Evolutionary conservation across 1,140 invertebrate species (phyloP).

Genomic region (Formica selysi): DNA sequence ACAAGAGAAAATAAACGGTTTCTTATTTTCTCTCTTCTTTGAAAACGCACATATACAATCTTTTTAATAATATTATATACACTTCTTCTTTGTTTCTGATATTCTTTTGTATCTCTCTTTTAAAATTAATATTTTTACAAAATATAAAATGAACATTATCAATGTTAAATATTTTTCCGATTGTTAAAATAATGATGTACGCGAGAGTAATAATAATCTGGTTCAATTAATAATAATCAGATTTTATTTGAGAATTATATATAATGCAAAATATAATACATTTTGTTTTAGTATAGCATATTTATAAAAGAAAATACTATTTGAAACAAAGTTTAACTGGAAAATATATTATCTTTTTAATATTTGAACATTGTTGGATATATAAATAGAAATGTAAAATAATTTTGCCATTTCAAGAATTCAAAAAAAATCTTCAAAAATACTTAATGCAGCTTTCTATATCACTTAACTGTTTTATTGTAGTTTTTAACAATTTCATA

Average conservation of each 20-base stretch:
- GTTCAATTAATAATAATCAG: not conserved
- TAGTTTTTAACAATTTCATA: not conserved
- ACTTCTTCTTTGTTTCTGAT: not conserved
- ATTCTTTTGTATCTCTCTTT: not conserved
- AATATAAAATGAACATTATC: constrained; percentile 28
- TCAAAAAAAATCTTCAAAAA: not conserved
- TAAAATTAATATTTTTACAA: not conserved
- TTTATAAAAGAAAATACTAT: not conserved
- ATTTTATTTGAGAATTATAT: not conserved
- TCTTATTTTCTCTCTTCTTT: no score
- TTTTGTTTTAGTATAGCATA: constrained; percentile 3
- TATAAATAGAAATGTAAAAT: no score
- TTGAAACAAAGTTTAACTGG: not conserved
- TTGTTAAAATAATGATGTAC: constrained; percentile 1
- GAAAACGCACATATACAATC: no score
- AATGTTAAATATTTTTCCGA: constrained; percentile 6
- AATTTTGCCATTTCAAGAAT: not conserved
- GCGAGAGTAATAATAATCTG: constrained; percentile 12
- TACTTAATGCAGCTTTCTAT: not conserved
- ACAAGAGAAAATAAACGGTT: no score
- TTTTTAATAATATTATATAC: no score
- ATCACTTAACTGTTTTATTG: not conserved
- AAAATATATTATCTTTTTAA: not conserved
- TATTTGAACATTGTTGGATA: no score
- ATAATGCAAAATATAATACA: not conserved